Percentiles rank a stretch among this genome's conserved stretches.
These are phyloP conservation scores for Phaedon cochleariae DNA, from an alignment of 2,888 invertebrate species.

Conservation along the genomic window DNA sequence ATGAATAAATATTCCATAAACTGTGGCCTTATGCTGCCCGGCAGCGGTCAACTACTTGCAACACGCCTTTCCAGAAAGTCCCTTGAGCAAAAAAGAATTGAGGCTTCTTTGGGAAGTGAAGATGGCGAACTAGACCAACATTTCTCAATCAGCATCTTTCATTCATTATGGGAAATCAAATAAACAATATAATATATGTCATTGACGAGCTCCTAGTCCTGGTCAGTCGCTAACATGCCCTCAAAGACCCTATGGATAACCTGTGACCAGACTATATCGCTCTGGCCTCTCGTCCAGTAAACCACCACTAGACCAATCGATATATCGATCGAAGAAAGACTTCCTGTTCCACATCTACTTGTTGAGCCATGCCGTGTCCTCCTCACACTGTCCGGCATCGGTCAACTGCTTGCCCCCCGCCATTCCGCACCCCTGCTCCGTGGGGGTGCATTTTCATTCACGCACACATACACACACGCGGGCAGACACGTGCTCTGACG, in stretches of 20 bases:
- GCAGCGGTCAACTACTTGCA: constrained; percentile 44
- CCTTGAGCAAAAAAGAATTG: no score
- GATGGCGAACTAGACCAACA: no score
- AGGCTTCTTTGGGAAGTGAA: no score
- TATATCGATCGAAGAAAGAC: constrained; percentile 61
- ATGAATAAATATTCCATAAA: no score
- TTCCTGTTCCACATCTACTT: constrained; percentile 60
- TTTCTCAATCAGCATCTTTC: no score
- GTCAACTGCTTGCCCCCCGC: constrained; percentile 44
- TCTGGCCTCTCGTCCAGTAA: constrained; percentile 24
- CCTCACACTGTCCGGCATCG: constrained; percentile 41
- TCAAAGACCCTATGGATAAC: no score
- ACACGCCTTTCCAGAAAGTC: no score
- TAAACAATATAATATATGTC: no score
- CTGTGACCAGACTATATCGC: constrained; percentile 13
- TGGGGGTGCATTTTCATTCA: constrained; percentile 56
- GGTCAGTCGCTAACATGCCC: no score
- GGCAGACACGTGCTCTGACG: constrained; percentile 15
- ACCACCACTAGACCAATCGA: constrained; percentile 57
- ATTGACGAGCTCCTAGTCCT: no score
- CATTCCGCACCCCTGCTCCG: constrained; percentile 48
- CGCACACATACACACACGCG: constrained; percentile 45
- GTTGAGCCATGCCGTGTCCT: constrained; percentile 53
- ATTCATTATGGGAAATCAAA: no score
- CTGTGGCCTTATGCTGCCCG: no score